A percentile compares a stretch with the other conserved stretches of the same genome.
Evolutionary conservation across 2,888 invertebrate genomes (phyloP).

Genomic region (Pristionchus mayeri): DNA sequence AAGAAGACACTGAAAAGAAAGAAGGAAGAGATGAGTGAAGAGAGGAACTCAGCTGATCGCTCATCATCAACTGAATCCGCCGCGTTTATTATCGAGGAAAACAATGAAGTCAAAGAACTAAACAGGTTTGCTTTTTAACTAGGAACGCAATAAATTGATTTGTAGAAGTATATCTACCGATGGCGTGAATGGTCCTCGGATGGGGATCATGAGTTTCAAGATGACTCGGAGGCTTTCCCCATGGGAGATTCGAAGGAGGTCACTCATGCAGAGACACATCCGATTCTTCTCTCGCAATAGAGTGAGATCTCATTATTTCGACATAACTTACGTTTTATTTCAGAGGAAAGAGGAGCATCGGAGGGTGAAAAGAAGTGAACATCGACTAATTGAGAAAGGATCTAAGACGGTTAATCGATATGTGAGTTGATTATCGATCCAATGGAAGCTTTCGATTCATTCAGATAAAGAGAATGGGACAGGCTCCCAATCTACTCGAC

Average conservation of each 20-base stretch:
- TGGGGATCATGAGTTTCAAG: background rate
- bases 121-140: background rate
- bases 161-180: background rate
- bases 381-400: constrained; percentile 54
- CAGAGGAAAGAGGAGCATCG: constrained; percentile 1
- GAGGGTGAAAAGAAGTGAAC: constrained; percentile 60
- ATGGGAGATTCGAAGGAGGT: background rate
- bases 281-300: background rate
- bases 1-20: background rate
- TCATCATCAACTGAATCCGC: background rate
- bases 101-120: background rate
- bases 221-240: background rate
- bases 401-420: background rate
- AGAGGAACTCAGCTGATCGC: background rate
- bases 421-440: background rate
- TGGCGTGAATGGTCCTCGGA: background rate
- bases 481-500: background rate
- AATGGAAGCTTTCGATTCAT: background rate
- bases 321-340: background rate
- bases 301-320: background rate
- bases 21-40: background rate
- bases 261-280: background rate
- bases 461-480: background rate
- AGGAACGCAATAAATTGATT: background rate
- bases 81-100: background rate